Evolutionary conservation across 1,140 invertebrate genomes (phyloP), one percentile per base, ranked within the genome.

Genomic region (Drosophila sproati): DNA sequence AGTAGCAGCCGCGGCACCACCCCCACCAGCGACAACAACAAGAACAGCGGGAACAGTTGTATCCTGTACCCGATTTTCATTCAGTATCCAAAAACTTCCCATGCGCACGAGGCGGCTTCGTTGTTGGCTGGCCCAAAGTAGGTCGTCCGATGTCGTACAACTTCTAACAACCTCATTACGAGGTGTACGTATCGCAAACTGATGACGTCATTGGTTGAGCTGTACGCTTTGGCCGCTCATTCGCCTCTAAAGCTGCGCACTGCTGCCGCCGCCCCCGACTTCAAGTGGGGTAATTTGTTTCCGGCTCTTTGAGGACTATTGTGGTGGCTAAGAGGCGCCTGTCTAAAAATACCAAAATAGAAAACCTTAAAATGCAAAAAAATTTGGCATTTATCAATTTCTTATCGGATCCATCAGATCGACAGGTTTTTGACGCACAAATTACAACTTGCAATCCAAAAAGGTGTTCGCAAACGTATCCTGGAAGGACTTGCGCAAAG

Each of bases 1-100:
- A 48, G 56, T 37, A 51, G 29, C 28, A 48, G 48, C 37, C 45
- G 20, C 37, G 20, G 47, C 66, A 80, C 41, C 51, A 63, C 57
- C 28, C 51, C 29, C 32, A 43, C 29, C 32, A 57, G 47, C 45
- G 54, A 48, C 45, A 48, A 60, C 56, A 67, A 51, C 37, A 69
- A 10, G 4, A 28, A 50, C 57, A 57, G n/a, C 34, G 47, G 28
- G 29, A 29, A 35, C 54, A 43, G 62, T 68, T 80, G 59, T 87
- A 82, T 88, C 71, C 83, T 80, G 80, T 80, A 88, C 80, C 85
- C 77, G 80, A 89, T 85, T 88, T 88, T 88, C 85, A 88, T 88
- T 88, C 85, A 88, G 85, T 89, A 73, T 73, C 85, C 67, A 56
- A 73, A 29, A 37, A 34, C 57, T 88, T 89, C 79, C 79, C 73